phyloP scores from a whole-genome alignment of 2,888 invertebrate genomes.

The Lasius platythorax region DNA sequence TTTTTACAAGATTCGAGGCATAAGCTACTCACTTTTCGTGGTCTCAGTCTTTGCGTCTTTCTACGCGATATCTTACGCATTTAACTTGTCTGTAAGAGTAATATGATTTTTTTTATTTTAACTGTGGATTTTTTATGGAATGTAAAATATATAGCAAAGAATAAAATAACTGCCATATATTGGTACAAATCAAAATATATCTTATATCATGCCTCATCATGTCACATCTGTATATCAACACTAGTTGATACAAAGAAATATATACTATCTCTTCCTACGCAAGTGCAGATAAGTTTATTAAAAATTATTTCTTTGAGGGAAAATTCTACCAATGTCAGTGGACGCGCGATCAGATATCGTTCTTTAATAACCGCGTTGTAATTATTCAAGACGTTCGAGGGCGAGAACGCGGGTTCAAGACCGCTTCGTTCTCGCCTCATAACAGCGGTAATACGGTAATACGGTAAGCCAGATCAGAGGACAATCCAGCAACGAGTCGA shows the following conservation, averaged over 20 bases:
- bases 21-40: background rate
- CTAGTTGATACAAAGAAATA: background rate
- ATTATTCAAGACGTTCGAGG: background rate
- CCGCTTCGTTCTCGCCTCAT: conserved; percentile 16
- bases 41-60: background rate
- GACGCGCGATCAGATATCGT: background rate
- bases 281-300: background rate
- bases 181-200: background rate
- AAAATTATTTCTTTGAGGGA: background rate
- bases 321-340: background rate
- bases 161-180: background rate
- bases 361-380: conserved; percentile 7
- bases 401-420: conserved; percentile 35
- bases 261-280: background rate
- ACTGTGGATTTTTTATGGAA: background rate
- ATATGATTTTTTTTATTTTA: background rate
- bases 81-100: background rate
- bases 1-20: conserved; percentile 30
- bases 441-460: background rate
- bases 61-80: background rate
- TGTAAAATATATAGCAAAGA: background rate
- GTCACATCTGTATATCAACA: background rate
- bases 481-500: background rate
- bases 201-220: background rate
- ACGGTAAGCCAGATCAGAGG: conserved; percentile 17